phyloP scores from a whole-genome alignment of 2,797 vertebrate genomes.

The Arrhamphus sclerolepis region DNA sequence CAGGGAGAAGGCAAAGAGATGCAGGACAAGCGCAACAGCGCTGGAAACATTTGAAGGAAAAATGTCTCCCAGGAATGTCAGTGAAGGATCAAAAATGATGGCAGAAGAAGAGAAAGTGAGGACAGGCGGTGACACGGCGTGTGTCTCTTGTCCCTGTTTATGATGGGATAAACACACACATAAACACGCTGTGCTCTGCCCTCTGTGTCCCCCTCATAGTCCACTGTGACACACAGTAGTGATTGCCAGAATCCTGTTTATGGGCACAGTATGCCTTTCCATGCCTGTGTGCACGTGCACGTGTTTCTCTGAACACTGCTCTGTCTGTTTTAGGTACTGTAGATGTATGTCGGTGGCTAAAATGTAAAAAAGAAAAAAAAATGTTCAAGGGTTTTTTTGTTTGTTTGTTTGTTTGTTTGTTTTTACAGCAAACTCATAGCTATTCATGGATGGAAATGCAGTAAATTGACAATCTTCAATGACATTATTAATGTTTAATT shows the following conservation, averaged over 20 bases:
- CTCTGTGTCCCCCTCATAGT: constrained; percentile 61
- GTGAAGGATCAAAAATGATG: constrained; percentile 30
- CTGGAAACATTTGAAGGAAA: constrained; percentile 19
- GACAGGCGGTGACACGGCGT: constrained; percentile 77
- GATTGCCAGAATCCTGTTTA: constrained; percentile 45
- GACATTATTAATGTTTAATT: constrained; percentile 22
- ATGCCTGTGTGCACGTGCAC: constrained; percentile 5
- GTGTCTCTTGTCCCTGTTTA: constrained; percentile 77
- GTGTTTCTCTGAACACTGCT: constrained; percentile 2
- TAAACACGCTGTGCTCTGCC: constrained; percentile 66
- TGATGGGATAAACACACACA: constrained; percentile 65
- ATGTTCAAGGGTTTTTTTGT: too few species aligned
- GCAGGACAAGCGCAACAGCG: constrained; percentile 9
- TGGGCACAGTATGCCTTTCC: constrained; percentile 28
- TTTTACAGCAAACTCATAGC: background rate
- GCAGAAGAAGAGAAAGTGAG: constrained; percentile 58
- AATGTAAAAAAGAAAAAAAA: too few species aligned
- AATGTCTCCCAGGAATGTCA: constrained; percentile 25
- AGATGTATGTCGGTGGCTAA: too few species aligned
- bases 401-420: constrained; percentile 12
- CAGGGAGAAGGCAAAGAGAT: constrained; percentile 1
- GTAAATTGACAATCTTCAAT: constrained; percentile 3
- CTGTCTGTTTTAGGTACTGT: constrained; percentile 16
- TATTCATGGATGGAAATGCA: background rate
- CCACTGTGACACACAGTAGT: constrained; percentile 52